These are phyloP conservation scores for Acrobeloides nanus DNA, from an alignment of 2,888 invertebrate genomes.

Conservation along the genomic window DNA sequence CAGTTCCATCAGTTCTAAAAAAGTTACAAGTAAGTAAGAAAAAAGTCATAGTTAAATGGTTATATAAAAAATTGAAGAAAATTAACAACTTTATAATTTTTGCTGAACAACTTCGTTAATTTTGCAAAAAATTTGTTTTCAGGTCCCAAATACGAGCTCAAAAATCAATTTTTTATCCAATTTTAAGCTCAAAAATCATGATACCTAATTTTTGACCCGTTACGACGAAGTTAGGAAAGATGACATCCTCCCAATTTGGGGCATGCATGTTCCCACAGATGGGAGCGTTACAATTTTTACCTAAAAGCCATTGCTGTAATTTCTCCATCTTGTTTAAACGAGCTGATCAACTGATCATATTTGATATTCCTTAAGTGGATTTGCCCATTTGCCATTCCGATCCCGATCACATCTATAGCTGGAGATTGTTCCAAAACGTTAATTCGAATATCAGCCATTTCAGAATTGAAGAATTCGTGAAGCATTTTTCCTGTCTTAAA, in stretches of 20 bases:
- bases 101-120: not conserved
- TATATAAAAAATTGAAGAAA: not conserved
- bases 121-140: not conserved
- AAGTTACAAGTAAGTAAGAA: not conserved
- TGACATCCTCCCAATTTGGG: no score
- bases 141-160: not conserved
- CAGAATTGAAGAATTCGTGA: conserved; percentile 62
- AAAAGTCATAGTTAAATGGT: not conserved
- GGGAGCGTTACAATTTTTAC: no score
- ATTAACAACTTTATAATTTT: conserved; percentile 8
- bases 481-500: conserved; percentile 40
- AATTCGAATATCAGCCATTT: no score
- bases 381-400: conserved; percentile 74
- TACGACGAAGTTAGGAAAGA: no score
- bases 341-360: conserved; percentile 72
- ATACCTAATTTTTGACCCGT: no score
- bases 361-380: conserved; percentile 80
- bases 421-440: conserved; percentile 77
- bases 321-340: conserved; percentile 77
- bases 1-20: conserved; percentile 44
- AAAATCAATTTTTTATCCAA: conserved; percentile 4
- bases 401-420: conserved; percentile 80
- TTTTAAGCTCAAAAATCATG: not conserved
- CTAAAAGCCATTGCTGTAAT: conserved; percentile 40
- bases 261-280: no score